Evolutionary conservation across 1,140 invertebrate genomes (phyloP).

Genomic region (Danaus plexippus): DNA sequence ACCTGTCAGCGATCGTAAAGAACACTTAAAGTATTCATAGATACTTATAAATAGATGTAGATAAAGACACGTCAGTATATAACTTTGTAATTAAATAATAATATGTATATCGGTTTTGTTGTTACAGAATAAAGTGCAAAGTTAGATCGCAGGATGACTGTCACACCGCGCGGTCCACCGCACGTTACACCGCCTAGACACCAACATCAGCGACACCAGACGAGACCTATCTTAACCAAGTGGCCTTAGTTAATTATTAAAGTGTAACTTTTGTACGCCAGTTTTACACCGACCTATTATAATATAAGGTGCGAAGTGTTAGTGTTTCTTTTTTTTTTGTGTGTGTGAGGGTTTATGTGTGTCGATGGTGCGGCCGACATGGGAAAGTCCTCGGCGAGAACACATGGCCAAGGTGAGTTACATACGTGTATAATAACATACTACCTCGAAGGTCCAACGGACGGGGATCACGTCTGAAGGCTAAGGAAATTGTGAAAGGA

Average conservation of each 20-base stretch:
- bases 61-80: no score
- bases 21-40: no score
- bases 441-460: no score
- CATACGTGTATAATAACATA: slow-evolving; percentile 12
- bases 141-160: slow-evolving; percentile 59
- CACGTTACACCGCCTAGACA: slow-evolving; percentile 40
- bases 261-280: slow-evolving; percentile 66
- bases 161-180: slow-evolving; percentile 60
- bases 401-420: slow-evolving; percentile 71
- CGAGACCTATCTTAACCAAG: slow-evolving; percentile 59
- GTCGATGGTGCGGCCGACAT: slow-evolving; percentile 71
- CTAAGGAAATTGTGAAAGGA: no score
- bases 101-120: slow-evolving; percentile 20
- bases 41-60: no score
- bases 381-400: slow-evolving; percentile 72
- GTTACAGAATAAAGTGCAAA: slow-evolving; percentile 50
- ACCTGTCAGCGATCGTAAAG: no score
- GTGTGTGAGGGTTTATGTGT: slow-evolving; percentile 56
- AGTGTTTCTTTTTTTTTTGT: slow-evolving; percentile 36
- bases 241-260: slow-evolving; percentile 63
- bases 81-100: slow-evolving; percentile 1
- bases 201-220: slow-evolving; percentile 50
- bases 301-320: slow-evolving; percentile 49
- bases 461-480: no score
- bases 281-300: slow-evolving; percentile 66